These are phyloP conservation scores for Oncorhynchus tshawytscha DNA, from an alignment of 2,113 vertebrate genomes.

Conservation along the genomic window DNA sequence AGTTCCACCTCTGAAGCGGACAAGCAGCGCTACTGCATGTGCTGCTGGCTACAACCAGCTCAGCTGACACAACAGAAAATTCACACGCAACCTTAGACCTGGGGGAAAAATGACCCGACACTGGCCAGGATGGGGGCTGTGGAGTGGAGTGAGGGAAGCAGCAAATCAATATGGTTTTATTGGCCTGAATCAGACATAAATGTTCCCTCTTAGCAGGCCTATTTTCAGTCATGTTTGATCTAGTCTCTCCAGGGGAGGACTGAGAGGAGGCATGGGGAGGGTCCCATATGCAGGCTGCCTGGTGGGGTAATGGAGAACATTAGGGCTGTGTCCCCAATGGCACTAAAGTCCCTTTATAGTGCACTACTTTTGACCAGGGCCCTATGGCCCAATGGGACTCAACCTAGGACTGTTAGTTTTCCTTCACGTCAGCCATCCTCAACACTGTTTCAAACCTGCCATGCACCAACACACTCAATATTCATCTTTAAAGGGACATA, in stretches of 20 bases:
- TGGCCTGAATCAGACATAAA: slow-evolving; percentile 58
- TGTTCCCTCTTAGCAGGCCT: slow-evolving; percentile 42
- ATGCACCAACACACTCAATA: slow-evolving; percentile 6
- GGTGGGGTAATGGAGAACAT: not conserved
- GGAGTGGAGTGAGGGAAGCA: slow-evolving; percentile 43
- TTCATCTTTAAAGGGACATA: not conserved
- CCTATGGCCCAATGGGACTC: no score
- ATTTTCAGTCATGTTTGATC: slow-evolving; percentile 46
- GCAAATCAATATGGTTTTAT: slow-evolving; percentile 67
- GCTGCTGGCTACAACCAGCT: slow-evolving; percentile 40
- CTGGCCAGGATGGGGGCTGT: slow-evolving; percentile 46
- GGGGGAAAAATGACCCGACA: slow-evolving; percentile 53
- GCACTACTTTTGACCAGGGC: no score
- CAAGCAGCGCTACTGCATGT: slow-evolving; percentile 24
- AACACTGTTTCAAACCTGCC: slow-evolving; percentile 46
- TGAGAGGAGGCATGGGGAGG: slow-evolving; percentile 1
- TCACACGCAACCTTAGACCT: slow-evolving; percentile 59
- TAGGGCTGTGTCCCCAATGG: not conserved
- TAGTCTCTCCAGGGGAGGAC: slow-evolving; percentile 24
- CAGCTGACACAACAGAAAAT: slow-evolving; percentile 71
- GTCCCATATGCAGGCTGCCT: not conserved
- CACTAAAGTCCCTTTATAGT: no score
- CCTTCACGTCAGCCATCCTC: not conserved
- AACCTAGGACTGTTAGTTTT: no score
- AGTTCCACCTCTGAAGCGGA: slow-evolving; percentile 51